phyloP scores from a whole-genome alignment of 2,113 vertebrate species.

The Felis chaus region DNA sequence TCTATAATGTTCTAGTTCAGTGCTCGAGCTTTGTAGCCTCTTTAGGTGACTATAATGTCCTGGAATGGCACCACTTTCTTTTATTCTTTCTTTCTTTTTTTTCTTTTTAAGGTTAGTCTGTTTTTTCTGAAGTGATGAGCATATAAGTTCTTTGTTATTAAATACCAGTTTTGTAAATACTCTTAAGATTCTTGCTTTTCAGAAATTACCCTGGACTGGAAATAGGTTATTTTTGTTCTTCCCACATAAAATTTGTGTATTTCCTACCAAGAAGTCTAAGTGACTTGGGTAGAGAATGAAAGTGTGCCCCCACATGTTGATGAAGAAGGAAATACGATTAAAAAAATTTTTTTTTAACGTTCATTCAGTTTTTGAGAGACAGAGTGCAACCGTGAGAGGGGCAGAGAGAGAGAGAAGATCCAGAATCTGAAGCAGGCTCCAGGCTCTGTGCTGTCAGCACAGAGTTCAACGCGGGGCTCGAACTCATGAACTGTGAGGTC shows the following conservation, averaged over 20 bases:
- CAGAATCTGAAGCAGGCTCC: too few species aligned
- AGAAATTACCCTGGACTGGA: neutral
- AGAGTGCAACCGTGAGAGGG: too few species aligned
- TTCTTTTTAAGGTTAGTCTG: slow-evolving; percentile 1
- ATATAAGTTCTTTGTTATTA: neutral
- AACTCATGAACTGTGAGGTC: too few species aligned
- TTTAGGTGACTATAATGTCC: neutral
- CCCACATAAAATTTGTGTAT: neutral
- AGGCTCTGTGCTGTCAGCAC: too few species aligned
- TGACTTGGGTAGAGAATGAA: neutral
- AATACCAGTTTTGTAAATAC: neutral
- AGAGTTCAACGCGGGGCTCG: too few species aligned
- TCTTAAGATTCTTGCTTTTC: neutral
- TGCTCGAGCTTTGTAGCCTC: neutral
- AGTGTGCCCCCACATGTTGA: neutral
- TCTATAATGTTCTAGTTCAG: neutral
- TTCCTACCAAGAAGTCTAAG: neutral
- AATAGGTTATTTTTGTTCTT: neutral
- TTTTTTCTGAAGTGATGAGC: neutral
- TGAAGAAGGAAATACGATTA: neutral
- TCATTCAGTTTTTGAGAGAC: too few species aligned
- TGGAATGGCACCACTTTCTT: neutral
- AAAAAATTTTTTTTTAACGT: too few species aligned
- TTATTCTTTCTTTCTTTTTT: neutral
- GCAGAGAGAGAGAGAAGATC: too few species aligned